A percentile compares a stretch with the other conserved stretches of the same genome.
These are phyloP conservation scores for Rhinophrynus dorsalis DNA, from an alignment of 2,797 vertebrate species.

Conservation along the genomic window DNA sequence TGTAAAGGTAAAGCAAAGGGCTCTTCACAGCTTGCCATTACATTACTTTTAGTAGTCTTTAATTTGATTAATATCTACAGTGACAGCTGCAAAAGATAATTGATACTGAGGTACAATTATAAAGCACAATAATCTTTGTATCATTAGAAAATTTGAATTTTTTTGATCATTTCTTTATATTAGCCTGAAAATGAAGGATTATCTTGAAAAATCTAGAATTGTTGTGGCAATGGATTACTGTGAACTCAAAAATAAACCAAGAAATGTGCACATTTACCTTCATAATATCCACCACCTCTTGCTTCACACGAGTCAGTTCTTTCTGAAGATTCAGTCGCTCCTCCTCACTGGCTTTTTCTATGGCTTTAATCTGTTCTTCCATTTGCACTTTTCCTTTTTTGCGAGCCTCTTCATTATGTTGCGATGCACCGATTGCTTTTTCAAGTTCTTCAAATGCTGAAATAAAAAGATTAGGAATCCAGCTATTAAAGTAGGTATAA, in stretches of 20 bases:
- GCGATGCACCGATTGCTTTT: slow-evolving; percentile 80
- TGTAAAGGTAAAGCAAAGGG: too few species aligned
- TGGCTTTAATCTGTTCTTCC: slow-evolving; percentile 84
- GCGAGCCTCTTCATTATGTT: slow-evolving; percentile 85
- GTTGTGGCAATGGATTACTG: not conserved
- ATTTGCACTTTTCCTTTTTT: slow-evolving; percentile 87
- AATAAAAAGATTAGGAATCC: slow-evolving; percentile 43
- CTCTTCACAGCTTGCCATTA: too few species aligned
- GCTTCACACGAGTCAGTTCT: slow-evolving; percentile 87
- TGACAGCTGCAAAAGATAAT: too few species aligned
- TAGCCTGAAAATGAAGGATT: too few species aligned
- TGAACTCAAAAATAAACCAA: not conserved
- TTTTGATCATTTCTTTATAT: too few species aligned
- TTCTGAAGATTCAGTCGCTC: slow-evolving; percentile 86
- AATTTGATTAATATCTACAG: too few species aligned
- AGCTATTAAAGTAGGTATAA: not conserved
- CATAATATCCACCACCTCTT: slow-evolving; percentile 88
- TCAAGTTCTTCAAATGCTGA: slow-evolving; percentile 96
- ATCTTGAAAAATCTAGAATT: too few species aligned
- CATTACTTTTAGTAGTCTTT: too few species aligned
- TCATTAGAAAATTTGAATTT: too few species aligned
- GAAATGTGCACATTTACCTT: slow-evolving; percentile 77
- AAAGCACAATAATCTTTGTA: too few species aligned
- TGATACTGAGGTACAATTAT: too few species aligned
- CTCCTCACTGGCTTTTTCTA: slow-evolving; percentile 84